A percentile compares a stretch with the other conserved stretches of the same genome.
Evolutionary conservation across 1,140 invertebrate species (phyloP).

Genomic region (Amphibalanus amphitrite): DNA sequence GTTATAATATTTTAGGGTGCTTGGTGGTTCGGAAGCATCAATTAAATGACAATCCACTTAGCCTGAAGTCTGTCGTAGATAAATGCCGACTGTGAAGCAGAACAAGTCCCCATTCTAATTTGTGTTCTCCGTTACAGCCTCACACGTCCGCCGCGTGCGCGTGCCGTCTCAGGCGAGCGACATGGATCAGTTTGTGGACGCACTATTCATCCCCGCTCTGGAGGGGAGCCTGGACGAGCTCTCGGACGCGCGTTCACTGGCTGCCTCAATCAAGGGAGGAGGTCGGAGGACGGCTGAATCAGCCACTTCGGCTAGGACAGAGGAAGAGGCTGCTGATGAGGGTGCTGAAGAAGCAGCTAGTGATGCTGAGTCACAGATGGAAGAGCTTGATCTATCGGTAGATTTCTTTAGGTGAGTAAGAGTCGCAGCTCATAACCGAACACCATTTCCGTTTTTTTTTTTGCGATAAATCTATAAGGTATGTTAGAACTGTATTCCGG

Average conservation of each 20-base stretch:
- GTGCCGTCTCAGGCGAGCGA: slow-evolving; percentile 86
- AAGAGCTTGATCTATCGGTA: not conserved
- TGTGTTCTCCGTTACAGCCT: slow-evolving; percentile 37
- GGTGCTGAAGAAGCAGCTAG: not conserved
- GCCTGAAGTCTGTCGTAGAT: no score
- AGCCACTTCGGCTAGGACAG: not conserved
- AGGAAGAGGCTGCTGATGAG: not conserved
- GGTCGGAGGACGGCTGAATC: not conserved
- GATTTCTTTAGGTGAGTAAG: not conserved
- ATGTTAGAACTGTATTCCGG: no score
- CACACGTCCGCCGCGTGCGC: slow-evolving; percentile 68
- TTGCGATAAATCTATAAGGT: no score
- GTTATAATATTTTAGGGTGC: no score
- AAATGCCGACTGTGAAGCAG: no score
- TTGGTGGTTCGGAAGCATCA: no score
- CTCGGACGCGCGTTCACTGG: slow-evolving; percentile 74
- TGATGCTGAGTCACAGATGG: not conserved
- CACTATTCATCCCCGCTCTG: slow-evolving; percentile 84
- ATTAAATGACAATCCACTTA: no score
- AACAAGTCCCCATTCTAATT: no score
- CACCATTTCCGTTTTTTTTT: no score
- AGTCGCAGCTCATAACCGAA: no score
- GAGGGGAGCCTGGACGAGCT: slow-evolving; percentile 80
- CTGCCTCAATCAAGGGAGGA: slow-evolving; percentile 75
- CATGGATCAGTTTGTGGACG: slow-evolving; percentile 89